Base-by-base conservation (phyloP, 2,888 invertebrate genomes). In the Ophion obscuratus region DNA sequence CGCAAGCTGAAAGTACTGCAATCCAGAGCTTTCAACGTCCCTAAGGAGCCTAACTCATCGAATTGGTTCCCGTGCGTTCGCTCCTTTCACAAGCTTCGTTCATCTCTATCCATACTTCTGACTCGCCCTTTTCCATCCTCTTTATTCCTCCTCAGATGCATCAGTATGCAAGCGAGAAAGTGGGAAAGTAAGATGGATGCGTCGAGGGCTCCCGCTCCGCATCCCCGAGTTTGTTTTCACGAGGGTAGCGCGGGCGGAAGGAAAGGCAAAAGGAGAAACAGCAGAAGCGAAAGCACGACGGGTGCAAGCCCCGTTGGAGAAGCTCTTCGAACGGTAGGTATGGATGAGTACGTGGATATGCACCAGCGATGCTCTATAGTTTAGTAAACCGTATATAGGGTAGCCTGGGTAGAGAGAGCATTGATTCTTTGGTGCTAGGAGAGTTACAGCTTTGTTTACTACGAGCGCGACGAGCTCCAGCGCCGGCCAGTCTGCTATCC, bases 361-460 rank as follows among this genome's bases (percentile, higher is more conserved):
- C 68, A 77, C 77, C 40, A 66, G 68, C 10, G 59, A 11, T 75
- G 59, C 47, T 68, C 70, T 73, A 36, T 77, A 86, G 40, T 64
- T 64, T 53, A 64, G 47, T 68, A 83, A 81, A 81, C 53, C 64
- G 75, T 81, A 61, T 64, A 80, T 62, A 71, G 64, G 36, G n/a
- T 20, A 24, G 27, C 40, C 61, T 70, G 44, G 53, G 61, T 36
- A 70, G 83, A 81, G 83, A 78, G 83, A 88, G 92, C 94, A 94
- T 94, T 92, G 94, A 94, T 94, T 93, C 94, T 89, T 92, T 90
- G 90, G 91, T 89, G 91, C 91, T 91, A 90, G 88, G 93, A 94
- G 93, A 94, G 93, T 94, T 94, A 94, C 94, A 94, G 94, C 93
- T 94, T 94, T 94, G 94, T 94, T 94, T 94, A 94, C 94, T 92